Conservation (phyloP, 35 echinoderm and acorn worm genomes). For the Eucidaris tribuloides region DNA sequence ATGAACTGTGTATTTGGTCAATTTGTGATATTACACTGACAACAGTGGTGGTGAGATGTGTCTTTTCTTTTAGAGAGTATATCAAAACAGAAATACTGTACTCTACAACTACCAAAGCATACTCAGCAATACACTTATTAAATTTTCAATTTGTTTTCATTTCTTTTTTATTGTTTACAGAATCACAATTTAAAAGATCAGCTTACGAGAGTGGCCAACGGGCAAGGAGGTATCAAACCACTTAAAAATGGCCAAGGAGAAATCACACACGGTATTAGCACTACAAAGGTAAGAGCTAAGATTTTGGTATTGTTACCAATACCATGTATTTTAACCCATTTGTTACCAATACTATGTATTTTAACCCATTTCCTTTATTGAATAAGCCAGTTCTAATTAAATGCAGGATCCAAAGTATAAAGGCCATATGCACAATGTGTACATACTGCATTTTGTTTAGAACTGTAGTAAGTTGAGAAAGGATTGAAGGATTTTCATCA, state of each 20-base stretch:
- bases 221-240: neutral
- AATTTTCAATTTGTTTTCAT: too few relatives aligned
- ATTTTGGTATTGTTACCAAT: neutral
- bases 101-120: too few relatives aligned
- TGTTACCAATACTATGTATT: neutral
- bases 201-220: neutral
- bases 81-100: too few relatives aligned
- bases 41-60: too few relatives aligned
- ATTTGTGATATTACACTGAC: too few relatives aligned
- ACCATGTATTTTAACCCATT: neutral
- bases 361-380: neutral
- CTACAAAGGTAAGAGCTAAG: neutral
- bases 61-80: too few relatives aligned
- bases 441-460: too few relatives aligned
- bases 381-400: neutral
- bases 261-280: conserved; percentile 13
- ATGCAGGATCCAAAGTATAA: neutral
- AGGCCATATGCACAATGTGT: neutral
- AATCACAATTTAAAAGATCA: conserved; percentile 1
- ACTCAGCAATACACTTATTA: too few relatives aligned
- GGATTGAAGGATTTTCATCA: too few relatives aligned
- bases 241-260: conserved; percentile 15
- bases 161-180: neutral
- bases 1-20: too few relatives aligned
- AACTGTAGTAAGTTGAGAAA: too few relatives aligned